Evolutionary conservation across 1,140 invertebrate genomes (phyloP).

Genomic region (Leptinotarsa lineolata): DNA sequence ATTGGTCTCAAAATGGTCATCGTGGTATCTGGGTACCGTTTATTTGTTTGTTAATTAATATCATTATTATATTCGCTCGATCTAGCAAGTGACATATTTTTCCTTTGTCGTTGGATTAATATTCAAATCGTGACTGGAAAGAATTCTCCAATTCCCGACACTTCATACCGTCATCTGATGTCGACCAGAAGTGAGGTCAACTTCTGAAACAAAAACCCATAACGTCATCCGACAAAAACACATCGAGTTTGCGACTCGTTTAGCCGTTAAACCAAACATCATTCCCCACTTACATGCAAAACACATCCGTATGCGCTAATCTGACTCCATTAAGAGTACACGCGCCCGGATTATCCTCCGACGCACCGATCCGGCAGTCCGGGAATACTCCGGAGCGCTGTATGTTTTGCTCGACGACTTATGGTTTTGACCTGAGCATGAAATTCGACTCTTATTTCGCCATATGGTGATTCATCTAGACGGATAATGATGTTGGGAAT

Average conservation of each 20-base stretch:
- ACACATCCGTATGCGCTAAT: conserved; percentile 54
- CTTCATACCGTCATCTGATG: not conserved
- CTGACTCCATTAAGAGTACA: conserved; percentile 53
- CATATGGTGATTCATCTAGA: not conserved
- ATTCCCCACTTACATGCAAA: conserved; percentile 55
- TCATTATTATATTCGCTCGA: too few relatives aligned
- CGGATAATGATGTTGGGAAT: too few relatives aligned
- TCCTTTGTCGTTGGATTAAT: too few relatives aligned
- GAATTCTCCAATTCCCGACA: not conserved
- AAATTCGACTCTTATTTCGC: conserved; percentile 16
- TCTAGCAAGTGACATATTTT: too few relatives aligned
- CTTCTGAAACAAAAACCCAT: conserved; percentile 42
- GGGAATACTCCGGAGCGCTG: conserved; percentile 28
- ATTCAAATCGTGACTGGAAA: not conserved
- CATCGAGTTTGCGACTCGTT: conserved; percentile 45
- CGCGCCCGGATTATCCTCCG: conserved; percentile 26
- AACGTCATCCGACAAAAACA: conserved; percentile 48
- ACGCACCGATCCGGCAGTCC: conserved; percentile 30
- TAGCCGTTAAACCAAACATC: conserved; percentile 55
- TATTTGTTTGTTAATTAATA: too few relatives aligned
- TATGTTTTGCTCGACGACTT: conserved; percentile 6
- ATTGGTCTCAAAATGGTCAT: too few relatives aligned
- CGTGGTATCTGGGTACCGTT: too few relatives aligned
- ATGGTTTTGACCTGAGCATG: conserved; percentile 5
- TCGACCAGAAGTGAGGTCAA: conserved; percentile 12